Base-by-base conservation (phyloP, 2,888 invertebrate species). In the Fragum sueziense region DNA sequence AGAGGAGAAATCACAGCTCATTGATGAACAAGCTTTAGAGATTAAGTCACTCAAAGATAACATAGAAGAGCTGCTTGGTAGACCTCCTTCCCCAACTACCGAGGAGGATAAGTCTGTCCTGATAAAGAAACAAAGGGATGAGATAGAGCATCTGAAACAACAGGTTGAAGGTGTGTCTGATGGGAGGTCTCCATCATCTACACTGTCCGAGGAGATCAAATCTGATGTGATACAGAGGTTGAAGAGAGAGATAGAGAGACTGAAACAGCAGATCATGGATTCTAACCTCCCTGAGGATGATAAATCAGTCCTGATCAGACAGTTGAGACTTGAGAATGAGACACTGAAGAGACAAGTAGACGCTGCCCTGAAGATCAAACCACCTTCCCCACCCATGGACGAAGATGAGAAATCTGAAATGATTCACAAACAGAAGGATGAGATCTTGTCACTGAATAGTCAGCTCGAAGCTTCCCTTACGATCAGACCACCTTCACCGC, bases 261-360 rank as follows among this genome's bases (percentile, higher is more conserved):
- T 84, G 54, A 84, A 75, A 31, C 80, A 82, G 72, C 82, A 81
- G 52, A 78, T 80, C 6, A 79, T 81, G 80, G 80, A 76, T 47
- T 70, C 76, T n/a, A 79, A 74, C 41, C 72, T 76, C 3, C 59
- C 76, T 22, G 77, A 79, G 54, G 82, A 86, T 75, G 78, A 80
- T 47, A 81, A 84, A 57, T 77, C 78, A 54, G 70, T 79, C 25
- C 70, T 83, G 11, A 84, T 84, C 25, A 57, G 70, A 41, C 78
- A 82, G 17, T 76, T 85, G 7, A 76, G 84, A 75, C 75, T 86
- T 22, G 78, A 81, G 68, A 76, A 85, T 59, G 84, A 85, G 33
- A 84, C 85, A 29, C 69, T 84, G 34, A 82, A 71, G 54, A 74
- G 65, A 61, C 78, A 80, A 51, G 69, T 80, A 33, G 86, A 85